A percentile compares a stretch with the other conserved stretches of the same genome.
phyloP scores from a whole-genome alignment of 1,140 invertebrate species.

The Drosophila repleta region DNA sequence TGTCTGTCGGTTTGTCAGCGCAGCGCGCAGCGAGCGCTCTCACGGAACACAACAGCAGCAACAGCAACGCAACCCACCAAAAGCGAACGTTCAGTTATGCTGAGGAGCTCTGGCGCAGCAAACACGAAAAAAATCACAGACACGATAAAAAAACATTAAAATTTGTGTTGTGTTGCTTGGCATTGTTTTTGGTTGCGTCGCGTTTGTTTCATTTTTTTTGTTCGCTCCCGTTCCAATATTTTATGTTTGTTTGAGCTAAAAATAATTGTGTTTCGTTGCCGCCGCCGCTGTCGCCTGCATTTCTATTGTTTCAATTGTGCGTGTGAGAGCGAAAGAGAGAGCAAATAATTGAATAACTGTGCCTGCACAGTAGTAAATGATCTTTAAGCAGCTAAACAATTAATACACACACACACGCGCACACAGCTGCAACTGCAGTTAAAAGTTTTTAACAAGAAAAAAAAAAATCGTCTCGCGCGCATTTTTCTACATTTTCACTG shows the following conservation, averaged over 20 bases:
- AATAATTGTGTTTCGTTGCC: slow-evolving; percentile 13
- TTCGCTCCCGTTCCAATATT: slow-evolving; percentile 36
- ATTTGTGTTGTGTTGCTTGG: slow-evolving; percentile 58
- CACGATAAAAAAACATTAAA: slow-evolving; percentile 35
- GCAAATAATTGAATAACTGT: slow-evolving; percentile 10
- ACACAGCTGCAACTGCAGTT: slow-evolving; percentile 4
- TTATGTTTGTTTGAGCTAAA: slow-evolving; percentile 20
- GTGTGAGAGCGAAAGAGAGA: slow-evolving; percentile 3
- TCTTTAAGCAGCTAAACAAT: slow-evolving; percentile 23
- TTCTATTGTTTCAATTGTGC: slow-evolving; percentile 22
- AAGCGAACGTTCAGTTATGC: slow-evolving; percentile 78
- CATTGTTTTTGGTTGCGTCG: slow-evolving; percentile 42
- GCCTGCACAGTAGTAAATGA: slow-evolving; percentile 15
- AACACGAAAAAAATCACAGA: slow-evolving; percentile 71
- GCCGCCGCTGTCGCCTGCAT: slow-evolving; percentile 6
- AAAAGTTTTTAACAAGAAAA: slow-evolving; percentile 52
- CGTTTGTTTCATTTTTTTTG: slow-evolving; percentile 55
- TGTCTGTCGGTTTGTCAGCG: slow-evolving; percentile 8
- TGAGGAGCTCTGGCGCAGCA: slow-evolving; percentile 77
- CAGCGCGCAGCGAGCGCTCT: slow-evolving; percentile 27
- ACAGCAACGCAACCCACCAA: slow-evolving; percentile 18
- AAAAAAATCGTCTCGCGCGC: slow-evolving; percentile 62
- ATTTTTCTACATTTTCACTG: slow-evolving; percentile 72
- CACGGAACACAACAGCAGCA: slow-evolving; percentile 29
- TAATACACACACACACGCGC: slow-evolving; percentile 12